Base-by-base conservation (phyloP, 2,888 invertebrate genomes). In the Phaonia tiefii region DNA sequence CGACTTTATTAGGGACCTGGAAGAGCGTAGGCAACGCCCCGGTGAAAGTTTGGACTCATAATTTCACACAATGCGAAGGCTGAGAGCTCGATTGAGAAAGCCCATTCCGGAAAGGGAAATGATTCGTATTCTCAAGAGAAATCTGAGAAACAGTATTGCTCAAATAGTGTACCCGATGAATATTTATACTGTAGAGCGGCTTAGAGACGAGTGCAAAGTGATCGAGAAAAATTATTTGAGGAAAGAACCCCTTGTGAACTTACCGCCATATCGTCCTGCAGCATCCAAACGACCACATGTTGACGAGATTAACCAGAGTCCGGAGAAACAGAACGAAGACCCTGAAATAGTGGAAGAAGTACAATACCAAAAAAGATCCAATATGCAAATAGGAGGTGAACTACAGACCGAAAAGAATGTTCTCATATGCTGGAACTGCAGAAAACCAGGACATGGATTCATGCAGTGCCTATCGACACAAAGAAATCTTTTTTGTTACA, bases 1-100 rank as follows among this genome's bases (percentile, higher is more conserved):
- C n/a, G 74, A 74, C 1, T 11, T 74, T 1, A 66, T 74, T 65
- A 65, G 54, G 0, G 66, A 74, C 4, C 13, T 75, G 13, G 75
- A 49, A 5, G 69, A 60, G n/a, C 66, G 75, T 26, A 75, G 46
- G 17, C 67, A 67, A 22, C 42, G 31, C 13, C 60, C 60, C 4
- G 75, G 67, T 10, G 67, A 67, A 25, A 13, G 51, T 0, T 15
- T 63, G 66, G 20, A 22, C 13, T 0, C 42, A 72, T 15, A 26
- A 17, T 2, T 63, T 31, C n/a, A n/a, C n/a, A n/a, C n/a, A 25
- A 39, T 77, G 22, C 17, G 72, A n/a, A n/a, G n/a, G 1, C 2
- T 66, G 1, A 31, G n/a, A 44, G 1, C 25, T 77, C 13, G 17
- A 20, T 25, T n/a, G n/a, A n/a, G n/a, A n/a, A n/a, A n/a, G n/a